Evolutionary conservation across 2,797 vertebrate genomes (phyloP).

Genomic region (Enteromius afrohamiltoni): DNA sequence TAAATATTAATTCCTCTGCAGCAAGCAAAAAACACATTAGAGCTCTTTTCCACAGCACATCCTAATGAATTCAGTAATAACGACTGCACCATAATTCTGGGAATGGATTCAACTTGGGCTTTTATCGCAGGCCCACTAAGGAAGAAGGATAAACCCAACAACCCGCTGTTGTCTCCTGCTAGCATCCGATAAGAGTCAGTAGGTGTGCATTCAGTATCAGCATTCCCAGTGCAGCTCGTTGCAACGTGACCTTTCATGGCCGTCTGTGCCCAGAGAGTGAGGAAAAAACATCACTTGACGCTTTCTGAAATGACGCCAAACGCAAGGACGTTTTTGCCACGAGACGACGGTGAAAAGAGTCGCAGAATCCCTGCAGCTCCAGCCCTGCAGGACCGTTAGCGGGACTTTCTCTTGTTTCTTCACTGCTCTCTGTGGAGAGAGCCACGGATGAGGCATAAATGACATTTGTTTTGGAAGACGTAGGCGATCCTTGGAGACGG

Average conservation of each 20-base stretch:
- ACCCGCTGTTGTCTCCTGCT: slow-evolving; percentile 32
- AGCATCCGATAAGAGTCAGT: slow-evolving; percentile 41
- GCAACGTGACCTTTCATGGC: slow-evolving; percentile 50
- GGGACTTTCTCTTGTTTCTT: slow-evolving; percentile 16
- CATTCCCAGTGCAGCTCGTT: slow-evolving; percentile 27
- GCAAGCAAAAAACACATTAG: slow-evolving; percentile 46
- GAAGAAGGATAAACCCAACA: slow-evolving; percentile 40
- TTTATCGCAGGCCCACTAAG: slow-evolving; percentile 43
- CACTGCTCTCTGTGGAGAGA: background rate
- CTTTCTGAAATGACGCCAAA: background rate
- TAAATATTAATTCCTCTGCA: slow-evolving; percentile 57
- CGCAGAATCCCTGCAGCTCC: slow-evolving; percentile 9
- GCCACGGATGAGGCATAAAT: slow-evolving; percentile 30
- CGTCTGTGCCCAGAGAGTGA: slow-evolving; percentile 18
- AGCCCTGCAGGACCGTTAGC: background rate
- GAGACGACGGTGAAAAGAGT: background rate
- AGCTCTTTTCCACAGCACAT: slow-evolving; percentile 33
- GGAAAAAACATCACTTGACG: slow-evolving; percentile 16
- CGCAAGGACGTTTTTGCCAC: background rate
- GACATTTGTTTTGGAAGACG: slow-evolving; percentile 51
- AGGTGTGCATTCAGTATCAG: slow-evolving; percentile 14
- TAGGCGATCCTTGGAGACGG: slow-evolving; percentile 39
- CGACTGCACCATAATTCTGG: slow-evolving; percentile 25
- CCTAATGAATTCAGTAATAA: slow-evolving; percentile 41
- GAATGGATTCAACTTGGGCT: slow-evolving; percentile 40